phyloP scores from a whole-genome alignment of 2,888 invertebrate genomes.

The Melipona beecheii region DNA sequence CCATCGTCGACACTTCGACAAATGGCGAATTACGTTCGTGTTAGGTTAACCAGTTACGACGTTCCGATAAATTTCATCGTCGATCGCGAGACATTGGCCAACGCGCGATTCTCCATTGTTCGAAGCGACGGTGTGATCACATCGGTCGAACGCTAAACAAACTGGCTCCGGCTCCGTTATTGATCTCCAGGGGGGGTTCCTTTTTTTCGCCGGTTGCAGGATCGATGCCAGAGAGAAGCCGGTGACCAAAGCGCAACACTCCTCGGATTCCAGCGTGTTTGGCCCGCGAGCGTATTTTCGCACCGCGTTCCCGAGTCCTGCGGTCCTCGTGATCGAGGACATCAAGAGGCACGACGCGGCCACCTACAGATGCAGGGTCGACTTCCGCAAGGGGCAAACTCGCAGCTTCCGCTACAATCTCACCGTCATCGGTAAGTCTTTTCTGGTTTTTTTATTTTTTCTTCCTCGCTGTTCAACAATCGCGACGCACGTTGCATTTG shows the following conservation, averaged over 20 bases:
- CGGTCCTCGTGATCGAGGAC: conserved; percentile 92
- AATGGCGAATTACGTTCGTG: conserved; percentile 45
- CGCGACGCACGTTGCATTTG: too few species aligned
- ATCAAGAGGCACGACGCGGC: conserved; percentile 95
- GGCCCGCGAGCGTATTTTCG: conserved; percentile 94
- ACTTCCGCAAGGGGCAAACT: conserved; percentile 95
- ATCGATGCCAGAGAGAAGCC: conserved; percentile 95
- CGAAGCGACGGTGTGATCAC: conserved; percentile 9
- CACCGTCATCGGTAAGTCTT: conserved; percentile 93
- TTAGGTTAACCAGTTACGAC: conserved; percentile 36
- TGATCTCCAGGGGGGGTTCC: not conserved
- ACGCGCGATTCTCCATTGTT: conserved; percentile 11
- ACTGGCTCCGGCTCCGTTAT: not conserved
- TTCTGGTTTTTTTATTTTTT: not conserved
- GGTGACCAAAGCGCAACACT: conserved; percentile 91
- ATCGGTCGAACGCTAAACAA: conserved; percentile 3
- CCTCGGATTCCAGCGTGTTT: conserved; percentile 94
- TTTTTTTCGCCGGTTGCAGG: conserved; percentile 85
- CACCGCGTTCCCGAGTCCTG: conserved; percentile 90
- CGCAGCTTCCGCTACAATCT: conserved; percentile 95
- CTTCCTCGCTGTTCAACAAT: too few species aligned
- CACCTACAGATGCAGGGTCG: conserved; percentile 94
- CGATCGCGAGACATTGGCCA: not conserved
- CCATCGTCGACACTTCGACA: not conserved
- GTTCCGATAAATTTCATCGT: conserved; percentile 27